Evolutionary conservation across 2,888 invertebrate species (phyloP).

Genomic region (Ptychoptera contaminata): DNA sequence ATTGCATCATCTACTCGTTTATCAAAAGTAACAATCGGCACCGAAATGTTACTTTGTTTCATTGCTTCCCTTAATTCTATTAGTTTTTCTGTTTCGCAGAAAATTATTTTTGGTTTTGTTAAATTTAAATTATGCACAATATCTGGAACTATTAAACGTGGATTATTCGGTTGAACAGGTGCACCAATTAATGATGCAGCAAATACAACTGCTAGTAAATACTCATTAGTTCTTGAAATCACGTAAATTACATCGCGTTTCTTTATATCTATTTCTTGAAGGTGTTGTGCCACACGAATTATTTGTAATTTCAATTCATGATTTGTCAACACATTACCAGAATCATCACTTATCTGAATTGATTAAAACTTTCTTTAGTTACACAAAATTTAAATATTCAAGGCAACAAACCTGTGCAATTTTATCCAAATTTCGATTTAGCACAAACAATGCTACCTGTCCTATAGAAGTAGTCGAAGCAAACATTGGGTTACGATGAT

Average conservation of each 20-base stretch:
- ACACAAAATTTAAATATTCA: too few species aligned
- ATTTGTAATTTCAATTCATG: conserved; percentile 2
- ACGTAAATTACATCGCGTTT: conserved; percentile 5
- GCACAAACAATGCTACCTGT: too few species aligned
- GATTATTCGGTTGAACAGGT: conserved; percentile 5
- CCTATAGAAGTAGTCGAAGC: too few species aligned
- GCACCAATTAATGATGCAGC: conserved; percentile 1
- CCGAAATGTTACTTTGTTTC: conserved; percentile 1
- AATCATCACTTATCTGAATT: conserved; percentile 6
- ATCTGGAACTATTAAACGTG: not conserved
- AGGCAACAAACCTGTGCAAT: too few species aligned
- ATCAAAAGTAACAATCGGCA: conserved; percentile 5
- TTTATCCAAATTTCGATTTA: too few species aligned
- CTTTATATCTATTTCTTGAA: conserved; percentile 2
- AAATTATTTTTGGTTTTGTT: conserved; percentile 5
- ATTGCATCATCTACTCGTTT: not conserved
- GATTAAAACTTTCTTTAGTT: too few species aligned
- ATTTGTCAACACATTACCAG: conserved; percentile 2
- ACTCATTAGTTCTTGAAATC: not conserved
- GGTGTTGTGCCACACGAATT: conserved; percentile 6
- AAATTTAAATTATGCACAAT: not conserved
- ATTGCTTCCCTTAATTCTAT: conserved; percentile 2
- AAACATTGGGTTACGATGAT: too few species aligned
- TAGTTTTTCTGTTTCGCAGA: conserved; percentile 2
- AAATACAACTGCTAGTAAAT: conserved; percentile 1